These are phyloP conservation scores for Anthopleura sola DNA, from an alignment of 64 coral and sea anemone genomes.

Conservation along the genomic window DNA sequence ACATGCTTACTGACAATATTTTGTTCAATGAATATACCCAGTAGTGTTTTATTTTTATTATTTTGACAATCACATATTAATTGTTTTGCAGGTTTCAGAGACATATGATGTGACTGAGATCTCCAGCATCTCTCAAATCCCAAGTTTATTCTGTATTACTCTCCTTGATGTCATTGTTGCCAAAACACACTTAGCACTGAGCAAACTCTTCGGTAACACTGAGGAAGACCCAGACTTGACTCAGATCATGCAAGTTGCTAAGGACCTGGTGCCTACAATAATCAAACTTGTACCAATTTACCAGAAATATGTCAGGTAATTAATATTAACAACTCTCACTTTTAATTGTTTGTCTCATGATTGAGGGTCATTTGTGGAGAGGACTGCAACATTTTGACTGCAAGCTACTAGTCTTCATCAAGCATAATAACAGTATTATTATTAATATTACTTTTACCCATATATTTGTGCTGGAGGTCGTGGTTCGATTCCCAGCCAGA, in stretches of 20 bases:
- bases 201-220: slow-evolving; percentile 77
- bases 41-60: no score
- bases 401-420: no score
- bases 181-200: slow-evolving; percentile 64
- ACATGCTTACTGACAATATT: no score
- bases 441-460: no score
- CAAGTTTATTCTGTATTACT: slow-evolving; percentile 62
- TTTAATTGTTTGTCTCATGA: no score
- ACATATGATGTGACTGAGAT: slow-evolving; percentile 34
- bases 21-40: no score
- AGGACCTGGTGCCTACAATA: slow-evolving; percentile 50
- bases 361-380: no score
- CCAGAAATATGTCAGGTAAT: slow-evolving; percentile 83
- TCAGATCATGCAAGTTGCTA: slow-evolving; percentile 68
- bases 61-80: neutral
- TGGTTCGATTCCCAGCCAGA: no score
- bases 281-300: slow-evolving; percentile 78
- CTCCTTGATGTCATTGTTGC: slow-evolving; percentile 72
- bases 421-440: no score
- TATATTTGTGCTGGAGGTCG: no score
- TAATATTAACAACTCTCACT: no score
- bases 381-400: no score
- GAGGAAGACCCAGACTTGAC: slow-evolving; percentile 88
- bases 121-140: slow-evolving; percentile 46
- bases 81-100: slow-evolving; percentile 40